phyloP scores from a whole-genome alignment of 2,113 vertebrate genomes.

The Sinocyclocheilus rhinocerous region DNA sequence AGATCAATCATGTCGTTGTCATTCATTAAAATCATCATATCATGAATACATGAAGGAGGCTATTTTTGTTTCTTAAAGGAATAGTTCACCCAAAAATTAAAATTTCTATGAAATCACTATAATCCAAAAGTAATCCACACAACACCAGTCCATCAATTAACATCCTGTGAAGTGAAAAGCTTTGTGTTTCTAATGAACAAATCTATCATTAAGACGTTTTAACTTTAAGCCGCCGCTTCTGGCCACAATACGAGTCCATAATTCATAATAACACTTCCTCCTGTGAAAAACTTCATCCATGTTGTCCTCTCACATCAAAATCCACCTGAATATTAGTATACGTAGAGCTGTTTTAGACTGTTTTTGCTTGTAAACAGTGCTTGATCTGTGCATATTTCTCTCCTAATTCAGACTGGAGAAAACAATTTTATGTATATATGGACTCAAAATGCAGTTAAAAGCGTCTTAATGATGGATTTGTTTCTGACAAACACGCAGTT shows the following conservation, averaged over 20 bases:
- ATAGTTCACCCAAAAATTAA: background rate
- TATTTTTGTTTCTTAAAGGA: background rate
- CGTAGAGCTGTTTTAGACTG: no score
- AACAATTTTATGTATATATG: no score
- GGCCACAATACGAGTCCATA: no score
- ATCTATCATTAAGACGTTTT: background rate
- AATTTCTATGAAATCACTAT: background rate
- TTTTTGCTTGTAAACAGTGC: background rate
- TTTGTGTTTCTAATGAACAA: background rate
- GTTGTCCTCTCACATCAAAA: no score
- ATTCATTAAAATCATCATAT: no score
- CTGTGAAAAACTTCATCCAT: no score
- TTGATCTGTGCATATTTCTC: background rate
- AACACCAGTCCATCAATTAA: background rate
- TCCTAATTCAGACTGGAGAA: background rate
- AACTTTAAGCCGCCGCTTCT: no score
- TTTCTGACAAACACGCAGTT: no score
- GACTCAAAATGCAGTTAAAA: no score
- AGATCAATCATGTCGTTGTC: background rate
- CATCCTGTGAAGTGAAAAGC: background rate
- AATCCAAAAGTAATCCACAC: background rate
- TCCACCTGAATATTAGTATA: no score
- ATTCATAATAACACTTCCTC: no score
- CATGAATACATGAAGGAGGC: background rate
- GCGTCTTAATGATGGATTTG: no score